Evolutionary conservation across 1,140 invertebrate genomes (phyloP).

Genomic region (Spodoptera litura): DNA sequence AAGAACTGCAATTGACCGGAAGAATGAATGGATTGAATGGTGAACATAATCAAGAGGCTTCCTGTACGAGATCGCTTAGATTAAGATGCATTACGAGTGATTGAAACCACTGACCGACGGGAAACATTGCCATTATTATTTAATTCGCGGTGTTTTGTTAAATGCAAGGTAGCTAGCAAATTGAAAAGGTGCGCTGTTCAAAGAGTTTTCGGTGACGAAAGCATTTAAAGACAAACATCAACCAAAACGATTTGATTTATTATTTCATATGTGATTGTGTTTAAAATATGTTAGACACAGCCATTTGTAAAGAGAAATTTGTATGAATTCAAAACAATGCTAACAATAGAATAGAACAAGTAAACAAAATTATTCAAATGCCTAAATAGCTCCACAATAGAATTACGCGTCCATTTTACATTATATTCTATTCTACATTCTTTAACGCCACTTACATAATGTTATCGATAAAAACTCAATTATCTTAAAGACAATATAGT

Average conservation of each 20-base stretch:
- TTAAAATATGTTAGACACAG: no score
- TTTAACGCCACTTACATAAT: background rate
- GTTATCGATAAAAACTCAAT: conserved; percentile 3
- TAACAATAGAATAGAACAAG: background rate
- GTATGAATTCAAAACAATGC: background rate
- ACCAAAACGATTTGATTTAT: no score
- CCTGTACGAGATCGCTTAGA: conserved; percentile 27
- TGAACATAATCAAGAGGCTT: conserved; percentile 34
- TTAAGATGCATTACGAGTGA: conserved; percentile 31
- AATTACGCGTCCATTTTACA: background rate
- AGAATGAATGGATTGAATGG: conserved; percentile 31
- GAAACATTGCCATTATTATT: background rate
- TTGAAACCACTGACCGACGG: background rate
- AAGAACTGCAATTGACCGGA: conserved; percentile 20
- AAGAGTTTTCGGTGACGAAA: background rate
- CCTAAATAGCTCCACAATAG: background rate
- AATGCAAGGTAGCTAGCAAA: background rate
- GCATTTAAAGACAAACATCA: no score
- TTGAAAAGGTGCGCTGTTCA: no score
- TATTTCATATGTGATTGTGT: no score
- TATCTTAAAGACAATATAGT: conserved; percentile 21
- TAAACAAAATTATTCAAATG: background rate
- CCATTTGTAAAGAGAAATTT: background rate
- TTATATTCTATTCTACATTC: background rate
- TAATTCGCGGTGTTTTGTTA: conserved; percentile 3